These are phyloP conservation scores for Jordanella pulchra DNA, from an alignment of 2,797 vertebrate species.

Conservation along the genomic window DNA sequence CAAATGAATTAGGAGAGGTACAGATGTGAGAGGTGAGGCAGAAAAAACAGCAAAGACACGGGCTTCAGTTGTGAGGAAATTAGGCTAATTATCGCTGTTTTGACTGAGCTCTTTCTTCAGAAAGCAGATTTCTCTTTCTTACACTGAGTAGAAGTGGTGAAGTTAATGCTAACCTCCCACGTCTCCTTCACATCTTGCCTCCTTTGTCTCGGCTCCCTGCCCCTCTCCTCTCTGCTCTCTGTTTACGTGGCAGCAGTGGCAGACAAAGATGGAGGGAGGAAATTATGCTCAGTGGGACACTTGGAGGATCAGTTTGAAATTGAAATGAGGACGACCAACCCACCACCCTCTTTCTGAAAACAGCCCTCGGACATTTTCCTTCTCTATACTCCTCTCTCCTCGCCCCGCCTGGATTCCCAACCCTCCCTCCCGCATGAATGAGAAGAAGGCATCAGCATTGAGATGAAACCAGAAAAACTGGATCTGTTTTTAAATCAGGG, in stretches of 20 bases:
- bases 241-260: conserved; percentile 46
- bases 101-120: conserved; percentile 2
- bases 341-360: conserved; percentile 38
- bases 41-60: background rate
- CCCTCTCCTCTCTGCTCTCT: conserved; percentile 41
- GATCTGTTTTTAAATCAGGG: conserved; percentile 18
- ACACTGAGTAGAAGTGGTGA: conserved; percentile 9
- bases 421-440: background rate
- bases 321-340: conserved; percentile 63
- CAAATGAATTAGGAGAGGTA: background rate
- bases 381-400: background rate
- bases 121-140: conserved; percentile 36
- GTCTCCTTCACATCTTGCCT: conserved; percentile 31
- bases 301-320: conserved; percentile 64
- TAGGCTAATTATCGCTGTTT: conserved; percentile 4
- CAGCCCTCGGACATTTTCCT: conserved; percentile 31
- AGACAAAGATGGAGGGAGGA: conserved; percentile 56
- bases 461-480: conserved; percentile 11
- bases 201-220: conserved; percentile 20
- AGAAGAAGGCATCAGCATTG: background rate
- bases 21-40: background rate
- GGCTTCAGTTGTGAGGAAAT: background rate
- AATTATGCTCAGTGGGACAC: conserved; percentile 72
- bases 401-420: background rate
- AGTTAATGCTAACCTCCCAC: conserved; percentile 29